phyloP scores from a whole-genome alignment of 2,113 vertebrate genomes.

The Sapayoa aenigma region DNA sequence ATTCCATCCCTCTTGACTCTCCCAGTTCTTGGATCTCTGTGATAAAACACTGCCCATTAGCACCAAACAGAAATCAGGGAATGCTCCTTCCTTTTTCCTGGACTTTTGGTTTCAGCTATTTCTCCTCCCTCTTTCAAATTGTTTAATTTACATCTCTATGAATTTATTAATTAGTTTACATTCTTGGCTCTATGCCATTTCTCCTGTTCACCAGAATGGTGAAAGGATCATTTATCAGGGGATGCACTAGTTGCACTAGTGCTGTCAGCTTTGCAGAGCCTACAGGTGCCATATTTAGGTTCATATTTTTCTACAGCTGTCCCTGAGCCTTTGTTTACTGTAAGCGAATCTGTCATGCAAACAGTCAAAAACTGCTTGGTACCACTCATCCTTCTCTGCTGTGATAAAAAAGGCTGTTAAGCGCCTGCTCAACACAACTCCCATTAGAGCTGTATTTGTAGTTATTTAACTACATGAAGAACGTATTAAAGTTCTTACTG shows the following conservation, averaged over 20 bases:
- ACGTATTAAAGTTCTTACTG: neutral
- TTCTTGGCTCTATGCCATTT: neutral
- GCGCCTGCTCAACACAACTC: neutral
- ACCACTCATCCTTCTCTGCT: neutral
- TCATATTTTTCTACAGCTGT: neutral
- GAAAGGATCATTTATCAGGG: neutral
- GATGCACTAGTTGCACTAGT: neutral
- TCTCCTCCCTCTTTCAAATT: neutral
- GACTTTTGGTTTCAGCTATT: neutral
- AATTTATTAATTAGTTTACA: neutral
- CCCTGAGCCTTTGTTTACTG: neutral
- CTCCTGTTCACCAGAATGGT: neutral
- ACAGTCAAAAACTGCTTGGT: neutral
- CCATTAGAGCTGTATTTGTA: neutral
- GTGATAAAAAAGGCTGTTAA: neutral
- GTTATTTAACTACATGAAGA: neutral
- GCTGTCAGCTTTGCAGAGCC: neutral
- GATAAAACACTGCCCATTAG: neutral
- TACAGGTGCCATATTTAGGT: neutral
- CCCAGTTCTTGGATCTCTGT: neutral
- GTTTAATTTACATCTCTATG: neutral
- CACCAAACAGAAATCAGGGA: neutral
- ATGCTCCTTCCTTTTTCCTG: neutral
- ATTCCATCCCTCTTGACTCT: neutral
- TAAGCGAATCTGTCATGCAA: neutral